Base-by-base conservation (phyloP, 1,140 invertebrate species). In the Akabosia matsudoensis region DNA sequence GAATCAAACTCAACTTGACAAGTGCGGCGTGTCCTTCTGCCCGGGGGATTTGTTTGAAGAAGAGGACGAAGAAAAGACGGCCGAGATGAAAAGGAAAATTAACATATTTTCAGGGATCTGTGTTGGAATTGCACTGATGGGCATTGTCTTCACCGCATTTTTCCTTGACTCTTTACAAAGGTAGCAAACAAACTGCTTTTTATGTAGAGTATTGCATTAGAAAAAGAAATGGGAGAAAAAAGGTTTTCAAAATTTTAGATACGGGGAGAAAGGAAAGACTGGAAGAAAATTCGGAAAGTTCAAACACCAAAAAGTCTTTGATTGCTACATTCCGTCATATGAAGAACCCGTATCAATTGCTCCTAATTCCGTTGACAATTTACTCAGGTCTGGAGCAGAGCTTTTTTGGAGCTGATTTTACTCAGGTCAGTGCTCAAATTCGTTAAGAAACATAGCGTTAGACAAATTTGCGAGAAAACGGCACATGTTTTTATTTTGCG, bases 331-430 rank as follows among this genome's bases (percentile, higher is more conserved):
- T 94, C 74, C 91, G 91, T 83, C 96, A 97, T 82, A 86, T 96
- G 79, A 94, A 92, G 85, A 95, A 95, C 83, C 91, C 91, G 0
- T 93, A 95, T 82, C 95, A 97, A 82, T 90, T 97, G 80, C 87
- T 98, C 1, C 88, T 99, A 10, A 96, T 98, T 81, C 95, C 96
- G 0, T 91, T 99, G 75, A 98, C 97, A 0, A 86, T 98, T 34
- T 99, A 94, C 90, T 98, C 97, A 82, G 97, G 97, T 64, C 92
- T 98, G 88, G 96, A 98, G 84, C 96, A 99, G 84, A 95, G 94
- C 0, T 98, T 97, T 86, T 93, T 97, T 76, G 92, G 92, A 16
- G 94, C 95, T 54, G 95, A 98, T 82, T 98, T 94, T 83, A 97
- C 96, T 4, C 93, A 93, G 87, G 93, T 94, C 88, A 87, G 74